phyloP scores from a whole-genome alignment of 2,888 invertebrate species.

The Ypsolopha scabrella region DNA sequence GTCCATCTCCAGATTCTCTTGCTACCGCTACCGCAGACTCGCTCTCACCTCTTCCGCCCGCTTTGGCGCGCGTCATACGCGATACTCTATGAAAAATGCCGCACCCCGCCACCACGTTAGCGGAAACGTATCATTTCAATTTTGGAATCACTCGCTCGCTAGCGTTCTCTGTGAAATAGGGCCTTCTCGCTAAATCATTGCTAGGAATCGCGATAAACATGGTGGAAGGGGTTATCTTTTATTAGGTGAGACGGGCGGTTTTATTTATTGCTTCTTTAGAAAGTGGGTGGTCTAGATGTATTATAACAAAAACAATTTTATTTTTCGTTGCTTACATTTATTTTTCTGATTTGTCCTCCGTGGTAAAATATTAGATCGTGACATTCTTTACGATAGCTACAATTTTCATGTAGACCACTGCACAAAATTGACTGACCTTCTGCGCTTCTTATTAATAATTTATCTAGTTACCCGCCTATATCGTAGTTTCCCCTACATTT shows the following conservation, averaged over 20 bases:
- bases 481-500: neutral
- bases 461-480: too few relatives aligned
- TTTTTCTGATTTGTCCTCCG: too few relatives aligned
- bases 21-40: constrained; percentile 26
- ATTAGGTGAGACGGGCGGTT: constrained; percentile 38
- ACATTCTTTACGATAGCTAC: too few relatives aligned
- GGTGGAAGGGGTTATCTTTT: constrained; percentile 57
- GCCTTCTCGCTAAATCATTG: constrained; percentile 56
- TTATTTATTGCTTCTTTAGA: constrained; percentile 1
- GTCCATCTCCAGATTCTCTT: constrained; percentile 10
- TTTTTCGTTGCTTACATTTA: too few relatives aligned
- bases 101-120: constrained; percentile 39
- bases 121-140: constrained; percentile 69
- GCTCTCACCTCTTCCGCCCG: constrained; percentile 37
- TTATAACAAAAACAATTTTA: too few relatives aligned
- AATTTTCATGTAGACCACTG: too few relatives aligned
- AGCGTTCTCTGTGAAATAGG: constrained; percentile 43
- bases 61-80: constrained; percentile 56
- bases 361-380: too few relatives aligned
- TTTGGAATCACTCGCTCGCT: constrained; percentile 32
- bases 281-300: neutral
- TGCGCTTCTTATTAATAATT: too few relatives aligned
- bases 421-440: too few relatives aligned
- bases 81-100: constrained; percentile 61
- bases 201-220: constrained; percentile 52